Evolutionary conservation across 2,797 vertebrate species (phyloP).

Genomic region (Eremophila alpestris): DNA sequence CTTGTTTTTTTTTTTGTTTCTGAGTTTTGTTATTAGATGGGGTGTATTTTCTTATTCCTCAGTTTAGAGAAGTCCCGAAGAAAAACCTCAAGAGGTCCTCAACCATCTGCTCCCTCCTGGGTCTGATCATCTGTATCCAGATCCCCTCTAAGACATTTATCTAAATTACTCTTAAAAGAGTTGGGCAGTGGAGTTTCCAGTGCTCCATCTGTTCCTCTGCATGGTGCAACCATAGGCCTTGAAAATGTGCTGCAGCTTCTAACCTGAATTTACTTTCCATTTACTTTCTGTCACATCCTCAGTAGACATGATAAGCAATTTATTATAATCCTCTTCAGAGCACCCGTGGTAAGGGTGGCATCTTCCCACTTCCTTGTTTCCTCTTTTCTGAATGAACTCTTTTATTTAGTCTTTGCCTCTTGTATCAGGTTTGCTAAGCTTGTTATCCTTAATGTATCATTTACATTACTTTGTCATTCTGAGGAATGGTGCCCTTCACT

Average conservation of each 20-base stretch:
- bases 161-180: neutral
- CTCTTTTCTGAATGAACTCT: neutral
- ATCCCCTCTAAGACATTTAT: neutral
- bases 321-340: neutral
- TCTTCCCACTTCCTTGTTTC: neutral
- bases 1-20: neutral
- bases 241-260: neutral
- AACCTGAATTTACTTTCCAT: neutral
- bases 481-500: neutral
- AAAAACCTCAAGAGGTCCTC: neutral
- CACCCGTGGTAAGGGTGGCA: fast-evolving
- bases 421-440: neutral
- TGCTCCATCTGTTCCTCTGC: neutral
- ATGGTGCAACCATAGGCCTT: neutral
- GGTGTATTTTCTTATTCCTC: neutral
- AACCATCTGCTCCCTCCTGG: neutral
- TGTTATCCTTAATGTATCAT: neutral
- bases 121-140: neutral
- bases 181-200: neutral
- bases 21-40: neutral
- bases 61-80: neutral
- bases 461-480: neutral
- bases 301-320: neutral
- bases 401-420: neutral
- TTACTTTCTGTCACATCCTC: neutral